Base-by-base conservation (phyloP, 2,888 invertebrate species). In the Megalurothrips usitatus region DNA sequence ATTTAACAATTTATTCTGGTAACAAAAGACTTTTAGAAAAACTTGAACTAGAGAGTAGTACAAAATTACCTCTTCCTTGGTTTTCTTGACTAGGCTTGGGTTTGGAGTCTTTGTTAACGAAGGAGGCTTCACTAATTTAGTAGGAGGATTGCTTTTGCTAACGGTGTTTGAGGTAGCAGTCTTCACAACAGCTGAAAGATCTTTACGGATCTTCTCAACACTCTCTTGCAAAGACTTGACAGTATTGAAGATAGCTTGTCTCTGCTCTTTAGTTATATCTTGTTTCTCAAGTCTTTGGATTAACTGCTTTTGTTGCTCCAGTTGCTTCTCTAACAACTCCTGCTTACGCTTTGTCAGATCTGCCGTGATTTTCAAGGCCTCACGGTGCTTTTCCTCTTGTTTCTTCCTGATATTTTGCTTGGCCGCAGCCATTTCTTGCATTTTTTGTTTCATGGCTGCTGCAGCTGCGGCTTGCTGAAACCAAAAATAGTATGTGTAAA, bases 291-390 rank as follows among this genome's bases (percentile, higher is more conserved):
- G 89, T 83, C 94, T 91, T 84, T 94, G 93, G 82, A 98, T 92
- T 43, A 97, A 89, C 81, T 93, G 88, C 86, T 94, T 94, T 88
- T 97, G 96, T 85, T 97, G 95, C 52, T 93, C 92, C n/a, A 98
- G 88, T 86, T 97, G 96, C 82, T 94, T 96, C 83, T 96, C 93
- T n/a, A 98, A 87, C 82, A 98, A 87, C 83, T 94, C 94, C 85
- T 96, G 95, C 83, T 96, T 96, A 0, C 96, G 90, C 85, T 95
- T 94, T 81, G 94, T 92, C 85, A 96, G 88, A 85, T 96, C 94
- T 84, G 92, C 92, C 0, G 94, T 94, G 80, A 95, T 89, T 85
- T 94, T 94, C 52, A 93, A 87, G 1, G 93, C 92, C 83, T 93
- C 93, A 85, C 87, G 80, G 82, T 92, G 90, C 84, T 93, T 92